Percentiles rank a stretch among this genome's conserved stretches.
Conservation (phyloP, 2,797 vertebrate species). For the Lates japonicus region DNA sequence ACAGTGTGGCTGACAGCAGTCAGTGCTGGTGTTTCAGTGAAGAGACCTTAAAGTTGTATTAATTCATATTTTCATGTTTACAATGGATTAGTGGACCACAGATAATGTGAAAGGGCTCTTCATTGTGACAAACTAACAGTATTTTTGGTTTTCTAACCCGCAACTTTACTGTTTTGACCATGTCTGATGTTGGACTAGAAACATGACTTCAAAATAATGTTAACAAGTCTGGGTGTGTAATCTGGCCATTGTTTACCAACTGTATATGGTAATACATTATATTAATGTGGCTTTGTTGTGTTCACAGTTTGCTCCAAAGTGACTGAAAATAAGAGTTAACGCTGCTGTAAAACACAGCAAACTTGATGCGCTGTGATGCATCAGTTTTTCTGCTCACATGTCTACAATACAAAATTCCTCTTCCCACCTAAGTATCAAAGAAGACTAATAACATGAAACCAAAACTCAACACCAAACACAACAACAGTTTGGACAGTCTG, state of each 20-base stretch:
- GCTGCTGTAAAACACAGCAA: background rate
- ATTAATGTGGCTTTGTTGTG: background rate
- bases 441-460: background rate
- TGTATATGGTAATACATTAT: background rate
- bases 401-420: background rate
- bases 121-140: background rate
- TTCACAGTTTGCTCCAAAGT: background rate
- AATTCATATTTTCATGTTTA: background rate
- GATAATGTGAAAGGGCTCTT: background rate
- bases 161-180: background rate
- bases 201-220: no score
- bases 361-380: background rate
- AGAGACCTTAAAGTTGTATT: background rate
- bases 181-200: background rate
- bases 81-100: background rate
- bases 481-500: background rate
- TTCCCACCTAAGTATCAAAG: background rate
- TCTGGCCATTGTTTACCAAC: background rate
- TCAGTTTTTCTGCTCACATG: background rate
- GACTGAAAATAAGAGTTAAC: no score
- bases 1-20: background rate
- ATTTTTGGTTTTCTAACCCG: background rate
- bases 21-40: no score
- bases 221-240: background rate
- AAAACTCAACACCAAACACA: background rate